phyloP scores from a whole-genome alignment of 2,888 invertebrate genomes.

The Podabrus alpinus region DNA sequence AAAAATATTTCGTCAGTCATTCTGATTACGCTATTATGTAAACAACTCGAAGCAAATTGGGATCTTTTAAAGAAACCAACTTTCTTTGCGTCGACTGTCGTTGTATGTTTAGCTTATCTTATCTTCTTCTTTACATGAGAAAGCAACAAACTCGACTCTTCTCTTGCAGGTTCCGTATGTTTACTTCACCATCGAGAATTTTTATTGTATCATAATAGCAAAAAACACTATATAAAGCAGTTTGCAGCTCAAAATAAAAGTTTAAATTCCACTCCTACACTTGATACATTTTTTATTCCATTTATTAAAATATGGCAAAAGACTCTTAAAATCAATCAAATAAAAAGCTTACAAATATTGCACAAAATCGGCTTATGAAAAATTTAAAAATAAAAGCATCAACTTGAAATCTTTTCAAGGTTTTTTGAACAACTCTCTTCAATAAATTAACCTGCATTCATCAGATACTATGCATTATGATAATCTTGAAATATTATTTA shows the following conservation, averaged over 20 bases:
- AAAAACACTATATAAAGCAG: conserved; percentile 16
- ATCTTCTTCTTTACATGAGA: conserved; percentile 33
- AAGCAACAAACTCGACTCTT: conserved; percentile 29
- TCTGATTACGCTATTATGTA: conserved; percentile 38
- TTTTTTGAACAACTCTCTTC: conserved; percentile 11
- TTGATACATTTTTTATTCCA: conserved; percentile 6
- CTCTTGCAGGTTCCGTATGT: conserved; percentile 22
- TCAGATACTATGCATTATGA: neutral
- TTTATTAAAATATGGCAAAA: neutral
- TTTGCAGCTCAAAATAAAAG: conserved; percentile 21
- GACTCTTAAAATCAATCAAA: conserved; percentile 17
- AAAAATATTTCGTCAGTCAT: conserved; percentile 29
- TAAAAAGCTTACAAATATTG: conserved; percentile 23
- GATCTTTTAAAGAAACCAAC: conserved; percentile 32
- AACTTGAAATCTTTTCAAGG: conserved; percentile 4
- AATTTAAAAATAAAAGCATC: conserved; percentile 22
- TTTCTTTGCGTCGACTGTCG: conserved; percentile 31
- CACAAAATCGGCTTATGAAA: conserved; percentile 22
- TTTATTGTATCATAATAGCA: conserved; percentile 22
- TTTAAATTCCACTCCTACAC: neutral
- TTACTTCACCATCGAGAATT: conserved; percentile 19
- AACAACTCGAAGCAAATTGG: conserved; percentile 35
- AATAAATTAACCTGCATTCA: conserved; percentile 17
- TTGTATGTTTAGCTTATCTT: conserved; percentile 35
- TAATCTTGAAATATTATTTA: neutral